Evolutionary conservation across 2,113 vertebrate genomes (phyloP).

Genomic region (Prolemur simus): DNA sequence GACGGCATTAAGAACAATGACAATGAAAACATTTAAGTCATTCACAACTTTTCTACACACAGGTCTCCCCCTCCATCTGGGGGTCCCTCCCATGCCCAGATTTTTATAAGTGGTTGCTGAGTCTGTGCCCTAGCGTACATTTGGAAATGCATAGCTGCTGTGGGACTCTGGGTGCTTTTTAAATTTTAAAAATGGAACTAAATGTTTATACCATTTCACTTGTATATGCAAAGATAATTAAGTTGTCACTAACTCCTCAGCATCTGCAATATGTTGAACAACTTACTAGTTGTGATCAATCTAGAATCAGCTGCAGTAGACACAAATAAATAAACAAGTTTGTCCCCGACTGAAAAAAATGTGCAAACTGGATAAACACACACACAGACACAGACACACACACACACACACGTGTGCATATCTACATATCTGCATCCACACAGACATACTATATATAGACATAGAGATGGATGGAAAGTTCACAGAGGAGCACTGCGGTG

Average conservation of each 20-base stretch:
- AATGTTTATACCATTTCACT: neutral
- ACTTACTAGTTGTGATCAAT: neutral
- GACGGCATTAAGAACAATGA: fast-evolving
- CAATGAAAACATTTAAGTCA: neutral
- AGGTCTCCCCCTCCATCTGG: neutral
- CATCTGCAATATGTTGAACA: neutral
- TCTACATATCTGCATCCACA: fast-evolving
- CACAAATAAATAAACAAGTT: neutral
- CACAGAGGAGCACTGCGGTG: neutral
- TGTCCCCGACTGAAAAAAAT: neutral
- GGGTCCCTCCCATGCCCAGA: neutral
- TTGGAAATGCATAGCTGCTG: neutral
- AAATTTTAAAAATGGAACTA: neutral
- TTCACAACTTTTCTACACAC: neutral
- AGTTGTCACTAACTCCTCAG: neutral
- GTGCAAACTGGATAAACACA: neutral
- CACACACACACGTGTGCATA: neutral
- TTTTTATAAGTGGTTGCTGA: neutral
- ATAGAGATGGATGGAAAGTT: neutral
- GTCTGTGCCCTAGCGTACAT: neutral
- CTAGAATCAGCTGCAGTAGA: neutral
- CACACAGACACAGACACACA: neutral
- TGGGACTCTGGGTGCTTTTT: neutral
- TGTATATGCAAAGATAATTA: neutral
- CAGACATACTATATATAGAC: neutral